Evolutionary conservation across 1,140 invertebrate species (phyloP).

Genomic region (Drosophila yakuba): DNA sequence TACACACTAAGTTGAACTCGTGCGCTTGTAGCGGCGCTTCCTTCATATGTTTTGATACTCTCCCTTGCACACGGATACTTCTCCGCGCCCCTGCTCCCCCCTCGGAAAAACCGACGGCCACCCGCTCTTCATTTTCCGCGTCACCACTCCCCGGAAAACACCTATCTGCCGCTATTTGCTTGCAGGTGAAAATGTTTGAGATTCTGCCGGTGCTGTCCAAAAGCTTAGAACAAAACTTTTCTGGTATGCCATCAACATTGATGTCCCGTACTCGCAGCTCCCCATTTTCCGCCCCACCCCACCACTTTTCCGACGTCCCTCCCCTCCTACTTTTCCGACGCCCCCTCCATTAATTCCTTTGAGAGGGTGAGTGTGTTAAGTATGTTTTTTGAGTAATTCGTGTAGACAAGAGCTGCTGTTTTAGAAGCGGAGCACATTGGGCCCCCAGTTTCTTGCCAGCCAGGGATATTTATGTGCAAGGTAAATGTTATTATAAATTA

Average conservation of each 20-base stretch:
- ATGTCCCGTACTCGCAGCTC: constrained; percentile 54
- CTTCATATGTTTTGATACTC: constrained; percentile 80
- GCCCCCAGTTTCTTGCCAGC: constrained; percentile 1
- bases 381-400: constrained; percentile 64
- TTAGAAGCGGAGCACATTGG: constrained; percentile 34
- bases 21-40: constrained; percentile 77
- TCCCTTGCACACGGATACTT: constrained; percentile 29
- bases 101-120: constrained; percentile 15
- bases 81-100: constrained; percentile 1
- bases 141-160: constrained; percentile 13
- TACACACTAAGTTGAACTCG: constrained; percentile 83
- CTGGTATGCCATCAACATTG: constrained; percentile 75
- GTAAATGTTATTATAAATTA: constrained; percentile 43
- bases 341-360: constrained; percentile 6
- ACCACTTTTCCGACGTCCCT: not conserved
- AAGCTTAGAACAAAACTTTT: constrained; percentile 80
- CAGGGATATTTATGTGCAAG: constrained; percentile 28
- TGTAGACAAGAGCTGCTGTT: constrained; percentile 51
- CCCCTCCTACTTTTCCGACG: constrained; percentile 3
- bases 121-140: constrained; percentile 4
- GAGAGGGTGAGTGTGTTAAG: constrained; percentile 58
- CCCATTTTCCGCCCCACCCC: constrained; percentile 13
- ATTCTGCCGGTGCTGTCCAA: constrained; percentile 69
- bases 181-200: constrained; percentile 77
- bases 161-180: constrained; percentile 45